Base-by-base conservation (phyloP, 2,797 vertebrate species). In the Pangasius macronema region DNA sequence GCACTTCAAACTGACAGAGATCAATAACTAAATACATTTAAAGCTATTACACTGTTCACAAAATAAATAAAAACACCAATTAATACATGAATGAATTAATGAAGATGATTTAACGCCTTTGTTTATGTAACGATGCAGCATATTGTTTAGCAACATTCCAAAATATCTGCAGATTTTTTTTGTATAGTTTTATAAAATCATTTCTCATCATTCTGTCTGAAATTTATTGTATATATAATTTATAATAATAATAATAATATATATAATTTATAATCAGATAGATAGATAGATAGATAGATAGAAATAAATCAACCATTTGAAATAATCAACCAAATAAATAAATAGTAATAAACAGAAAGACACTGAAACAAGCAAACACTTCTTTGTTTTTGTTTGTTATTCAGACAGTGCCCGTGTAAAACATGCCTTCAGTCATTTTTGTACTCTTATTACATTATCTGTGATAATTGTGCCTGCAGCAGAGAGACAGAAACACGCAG, bases 261-360 rank as follows among this genome's bases (percentile, higher is more conserved):
- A 42, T 42, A 8, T 3, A 39, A 92, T 87, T 87, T n/a, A n/a
- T n/a, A 90, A 86, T 68, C 88, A 33, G 77, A 84, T 82, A 85
- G 91, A 89, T 90, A 87, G 8, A 70, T 22, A 22, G 0, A 39
- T 39, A 22, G 3, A 22, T 72, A 0, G 3, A 72, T 0, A 1
- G 3, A 65, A 11, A 30, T 65, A 63, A 53, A 20, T 70, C 67
- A 9, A 22, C 7, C 10, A 24, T 72, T 24, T 72, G 70, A 24
- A 72, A 72, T 42, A 72, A 72, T 87, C 90, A 30, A 27, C 18
- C 16, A 68, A 3, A 9, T 22, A 22, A 22, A 72, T 70, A 70
- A 39, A 70, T 39, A 39, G 3, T 42, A 90, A 75, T 46, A 0
- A 30, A 3, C 18, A 8, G 14, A 76, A n/a, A 51, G 30, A 7